Percentiles rank a stretch among this genome's conserved stretches.
phyloP scores from a whole-genome alignment of 64 coral and sea anemone species.

The Dendronephthya gigantea region DNA sequence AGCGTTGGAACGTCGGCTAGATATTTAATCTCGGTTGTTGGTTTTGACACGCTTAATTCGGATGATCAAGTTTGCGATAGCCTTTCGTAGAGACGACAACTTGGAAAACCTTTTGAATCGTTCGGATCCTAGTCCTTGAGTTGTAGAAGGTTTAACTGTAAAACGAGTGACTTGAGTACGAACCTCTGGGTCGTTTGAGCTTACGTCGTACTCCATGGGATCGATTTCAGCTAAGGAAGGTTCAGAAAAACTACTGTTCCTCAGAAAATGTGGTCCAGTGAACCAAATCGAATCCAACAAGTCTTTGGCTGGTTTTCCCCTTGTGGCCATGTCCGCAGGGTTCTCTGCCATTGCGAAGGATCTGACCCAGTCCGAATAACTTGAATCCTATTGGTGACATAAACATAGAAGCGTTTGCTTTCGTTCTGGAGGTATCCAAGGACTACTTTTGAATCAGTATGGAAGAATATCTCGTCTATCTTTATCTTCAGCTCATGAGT shows the following conservation, averaged over 20 bases:
- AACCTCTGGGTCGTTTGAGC: background rate
- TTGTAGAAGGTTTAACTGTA: background rate
- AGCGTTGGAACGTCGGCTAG: background rate
- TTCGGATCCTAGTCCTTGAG: background rate
- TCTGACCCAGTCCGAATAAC: background rate
- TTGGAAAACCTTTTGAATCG: background rate
- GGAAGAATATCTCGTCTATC: background rate
- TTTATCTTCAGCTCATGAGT: background rate
- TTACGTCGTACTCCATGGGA: background rate
- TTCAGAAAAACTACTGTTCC: background rate
- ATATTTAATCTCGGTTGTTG: too few species aligned
- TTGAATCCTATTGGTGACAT: background rate
- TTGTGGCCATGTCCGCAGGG: background rate
- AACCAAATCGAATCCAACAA: background rate
- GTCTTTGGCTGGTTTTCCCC: background rate
- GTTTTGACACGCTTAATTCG: background rate
- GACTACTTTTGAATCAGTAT: too few species aligned
- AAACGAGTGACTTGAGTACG: background rate
- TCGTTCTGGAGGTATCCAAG: background rate
- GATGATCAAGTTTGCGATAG: background rate
- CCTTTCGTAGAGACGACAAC: background rate
- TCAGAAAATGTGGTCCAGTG: background rate
- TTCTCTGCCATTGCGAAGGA: background rate
- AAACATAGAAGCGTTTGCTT: background rate
- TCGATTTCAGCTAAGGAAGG: background rate